Base-by-base conservation (phyloP, 1,140 invertebrate species). In the Panagrolaimus sp. region DNA sequence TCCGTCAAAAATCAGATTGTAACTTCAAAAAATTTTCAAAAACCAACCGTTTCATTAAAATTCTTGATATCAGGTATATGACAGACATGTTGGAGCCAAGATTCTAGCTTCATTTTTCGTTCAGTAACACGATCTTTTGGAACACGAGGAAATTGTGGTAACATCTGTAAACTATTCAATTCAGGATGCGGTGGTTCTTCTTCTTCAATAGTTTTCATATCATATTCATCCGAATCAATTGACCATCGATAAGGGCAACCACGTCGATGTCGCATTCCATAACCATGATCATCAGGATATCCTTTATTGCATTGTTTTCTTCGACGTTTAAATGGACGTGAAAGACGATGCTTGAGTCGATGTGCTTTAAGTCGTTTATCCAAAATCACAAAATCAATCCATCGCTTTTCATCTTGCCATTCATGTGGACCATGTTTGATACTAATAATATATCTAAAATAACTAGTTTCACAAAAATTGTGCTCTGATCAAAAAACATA, bases 331-430 rank as follows among this genome's bases (percentile, higher is more conserved):
- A 38, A 38, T 38, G 31, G 31, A 4, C 31, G 31, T 2, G 31
- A 38, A 38, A 38, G 31, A 38, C 31, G 31, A 4, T 38, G 2
- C 31, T 38, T 38, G 23, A 62, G 16, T 69, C 66, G 14, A 66
- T 47, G 11, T 83, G 63, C 63, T 78, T 68, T 5, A 68, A 74
- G 45, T 81, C 79, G n/a, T 80, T 80, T n/a, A 74, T 61, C 42
- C 31, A 38, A 38, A 38, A 38, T 7, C 9, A 78, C 74, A 74
- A 86, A 86, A 72, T 86, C 84, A 70, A 85, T 85, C 73, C 85
- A 86, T 7, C 85, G 72, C 44, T 83, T 76, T 42, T 78, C 67
- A 25, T 86, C 81, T 16, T 72, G 84, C 86, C 86, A 86, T 38
- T 77, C 72, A 71, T 78, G 84, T 31, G 79, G 75, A 27, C 84